Conservation (phyloP, 2,113 vertebrate species). For the Phoenicopterus ruber region DNA sequence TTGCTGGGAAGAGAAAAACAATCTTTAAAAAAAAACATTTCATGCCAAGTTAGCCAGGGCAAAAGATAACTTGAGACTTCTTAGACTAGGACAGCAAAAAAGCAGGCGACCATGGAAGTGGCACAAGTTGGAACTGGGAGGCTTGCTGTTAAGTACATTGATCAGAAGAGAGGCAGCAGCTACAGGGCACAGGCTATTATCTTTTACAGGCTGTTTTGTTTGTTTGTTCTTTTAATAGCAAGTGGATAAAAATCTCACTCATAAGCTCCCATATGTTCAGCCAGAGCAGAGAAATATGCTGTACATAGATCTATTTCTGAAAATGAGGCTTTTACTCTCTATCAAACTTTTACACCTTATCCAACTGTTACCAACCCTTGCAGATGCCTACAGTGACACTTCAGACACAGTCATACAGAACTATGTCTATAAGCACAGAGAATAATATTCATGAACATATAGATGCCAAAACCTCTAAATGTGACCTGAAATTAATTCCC, state of each 20-base stretch:
- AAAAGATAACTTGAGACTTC: neutral
- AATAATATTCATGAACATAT: neutral
- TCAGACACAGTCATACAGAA: neutral
- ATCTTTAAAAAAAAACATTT: neutral
- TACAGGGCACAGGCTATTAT: neutral
- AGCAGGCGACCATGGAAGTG: neutral
- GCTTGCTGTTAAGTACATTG: neutral
- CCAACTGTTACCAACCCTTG: neutral
- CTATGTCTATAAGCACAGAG: neutral
- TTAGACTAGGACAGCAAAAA: neutral
- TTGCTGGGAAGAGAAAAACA: neutral
- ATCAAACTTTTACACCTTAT: neutral
- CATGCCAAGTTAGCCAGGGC: neutral
- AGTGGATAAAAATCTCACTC: neutral
- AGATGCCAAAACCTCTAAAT: neutral
- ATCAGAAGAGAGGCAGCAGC: neutral
- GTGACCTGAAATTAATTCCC: neutral
- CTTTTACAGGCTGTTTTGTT: constrained; percentile 8
- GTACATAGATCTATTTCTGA: neutral
- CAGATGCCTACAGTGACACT: neutral
- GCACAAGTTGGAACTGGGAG: neutral
- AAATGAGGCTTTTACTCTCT: neutral
- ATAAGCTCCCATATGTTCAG: neutral
- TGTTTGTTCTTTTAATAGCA: constrained; percentile 34
- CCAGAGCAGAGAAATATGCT: neutral